Evolutionary conservation across 2,888 invertebrate species (phyloP), one percentile per base, ranked within the genome.

Genomic region (Tiphia femorata): DNA sequence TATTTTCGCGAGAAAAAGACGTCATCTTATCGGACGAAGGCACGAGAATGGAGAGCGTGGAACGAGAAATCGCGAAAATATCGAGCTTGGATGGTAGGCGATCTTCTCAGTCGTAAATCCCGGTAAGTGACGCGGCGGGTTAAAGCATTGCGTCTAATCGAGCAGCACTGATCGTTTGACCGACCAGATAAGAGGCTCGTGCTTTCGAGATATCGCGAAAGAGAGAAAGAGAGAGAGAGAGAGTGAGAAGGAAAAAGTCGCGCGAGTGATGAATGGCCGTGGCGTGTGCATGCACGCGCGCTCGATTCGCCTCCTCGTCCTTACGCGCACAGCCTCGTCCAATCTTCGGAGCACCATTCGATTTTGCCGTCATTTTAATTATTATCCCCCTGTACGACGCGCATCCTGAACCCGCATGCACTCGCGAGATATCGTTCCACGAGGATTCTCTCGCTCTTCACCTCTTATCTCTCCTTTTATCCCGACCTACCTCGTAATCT

Each of bases 161-260:
- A 48, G 49, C 42, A 19, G 16, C 35, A 12, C 27, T 60, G 63
- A 67, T 67, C 67, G 61, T 63, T n/a, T 56, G 67, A 58, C 64
- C 55, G 67, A 63, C 49, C 58, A 46, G 56, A 64, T 61, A 60
- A 58, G 52, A 38, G 23, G 29, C 42, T 1, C n/a, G 8, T 5
- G 33, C 14, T 7, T 27, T 10, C 27, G 44, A 38, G 33, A 19
- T 16, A 37, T 41, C 21, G 8, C 21, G 20, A 19, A 8, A 7
- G n/a, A 14, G 27, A 53, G 40, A 49, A 40, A 40, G 47, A 46
- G 46, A 37, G 29, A 2, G 3, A 12, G 7, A 12, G 29, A 29
- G 7, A 29, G 29, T 7, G 29, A 7, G 12, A 14, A 14, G 8
- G 14, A n/a, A 33, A 33, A 33, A 33, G 14, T n/a, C 2, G 33